Evolutionary conservation across 53 echinoderm and acorn worm genomes (phyloP).

Genomic region (Luidia sarsii): DNA sequence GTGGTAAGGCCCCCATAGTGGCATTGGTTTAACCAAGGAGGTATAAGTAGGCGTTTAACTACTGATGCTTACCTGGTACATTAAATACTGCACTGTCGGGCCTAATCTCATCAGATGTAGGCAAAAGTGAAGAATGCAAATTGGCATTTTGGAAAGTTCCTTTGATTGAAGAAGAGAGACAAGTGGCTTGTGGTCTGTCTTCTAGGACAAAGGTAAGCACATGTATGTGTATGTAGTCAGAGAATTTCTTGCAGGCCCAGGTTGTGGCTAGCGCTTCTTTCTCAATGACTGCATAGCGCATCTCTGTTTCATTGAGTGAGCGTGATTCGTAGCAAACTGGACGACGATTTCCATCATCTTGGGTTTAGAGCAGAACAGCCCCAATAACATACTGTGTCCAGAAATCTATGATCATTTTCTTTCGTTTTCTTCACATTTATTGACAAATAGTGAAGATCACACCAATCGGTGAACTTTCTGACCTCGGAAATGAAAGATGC

Average conservation of each 20-base stretch:
- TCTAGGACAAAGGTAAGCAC: constrained; percentile 49
- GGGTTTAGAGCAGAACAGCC: constrained; percentile 50
- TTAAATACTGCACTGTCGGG: constrained; percentile 31
- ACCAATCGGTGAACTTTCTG: neutral
- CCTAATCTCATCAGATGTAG: constrained; percentile 56
- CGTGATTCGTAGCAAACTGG: constrained; percentile 61
- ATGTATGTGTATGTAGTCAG: constrained; percentile 64
- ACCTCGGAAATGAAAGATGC: neutral
- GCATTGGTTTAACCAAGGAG: too few species aligned
- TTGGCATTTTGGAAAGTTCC: constrained; percentile 65
- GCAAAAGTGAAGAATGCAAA: constrained; percentile 49
- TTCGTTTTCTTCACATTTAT: neutral
- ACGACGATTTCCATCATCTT: constrained; percentile 55
- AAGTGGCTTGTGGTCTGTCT: constrained; percentile 75
- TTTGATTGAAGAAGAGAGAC: constrained; percentile 58
- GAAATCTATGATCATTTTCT: too few species aligned
- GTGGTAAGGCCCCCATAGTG: too few species aligned
- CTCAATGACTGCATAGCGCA: constrained; percentile 63
- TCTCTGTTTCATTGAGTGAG: constrained; percentile 50
- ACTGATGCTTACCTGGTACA: constrained; percentile 60
- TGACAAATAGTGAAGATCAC: neutral
- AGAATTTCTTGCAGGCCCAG: too few species aligned
- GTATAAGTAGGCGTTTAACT: too few species aligned
- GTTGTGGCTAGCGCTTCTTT: constrained; percentile 69
- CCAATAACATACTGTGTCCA: constrained; percentile 12